Evolutionary conservation across 2,797 vertebrate species (phyloP), one percentile per base, ranked within the genome.

Genomic region (Melanotaenia trifasciata): DNA sequence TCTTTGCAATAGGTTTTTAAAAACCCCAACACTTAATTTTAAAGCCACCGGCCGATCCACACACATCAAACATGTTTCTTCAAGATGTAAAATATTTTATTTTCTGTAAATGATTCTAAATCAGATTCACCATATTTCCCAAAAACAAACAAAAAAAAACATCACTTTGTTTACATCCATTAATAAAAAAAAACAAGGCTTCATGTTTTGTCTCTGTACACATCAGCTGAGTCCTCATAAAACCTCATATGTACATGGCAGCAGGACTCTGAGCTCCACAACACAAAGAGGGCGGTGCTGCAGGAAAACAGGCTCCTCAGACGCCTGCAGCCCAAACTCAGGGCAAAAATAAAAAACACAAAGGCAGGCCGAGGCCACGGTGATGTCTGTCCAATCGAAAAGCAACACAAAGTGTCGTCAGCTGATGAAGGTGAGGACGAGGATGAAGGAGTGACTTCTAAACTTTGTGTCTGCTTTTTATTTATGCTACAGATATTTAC

Each of bases 21-120:
- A 32, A 32, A 32, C 30, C 30, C 30, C 30, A 32, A 32, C 30
- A 32, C 30, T 32, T 32, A 5, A 32, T 32, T 32, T 32, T 40
- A 1, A 2, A 40, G 38, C 13, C 1, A 13, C 38, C 14, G 38
- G 13, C 3, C 3, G 4, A 14, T 4, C 0, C 13, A 14, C 12
- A 40, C 13, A 16, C 38, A 65, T 24, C 33, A 69, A 1, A 5
- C 63, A 38, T 26, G 18, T 65, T 85, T 40, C 38, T 14, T 40
- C 82, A 91, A 90, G 92, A 92, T 97, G 97, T 98, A 98, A 99
- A 99, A 99, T 98, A 97, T 97, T 93, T 96, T 97, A 94, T 94
- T 98, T 96, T 97, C 96, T 97, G 97, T 98, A 99, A 98, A 99
- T 98, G 95, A 95, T 97, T 96, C 96, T 97, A 98, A 97, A 97